Conservation (phyloP, 2,113 vertebrate genomes). For the Steatornis caripensis region DNA sequence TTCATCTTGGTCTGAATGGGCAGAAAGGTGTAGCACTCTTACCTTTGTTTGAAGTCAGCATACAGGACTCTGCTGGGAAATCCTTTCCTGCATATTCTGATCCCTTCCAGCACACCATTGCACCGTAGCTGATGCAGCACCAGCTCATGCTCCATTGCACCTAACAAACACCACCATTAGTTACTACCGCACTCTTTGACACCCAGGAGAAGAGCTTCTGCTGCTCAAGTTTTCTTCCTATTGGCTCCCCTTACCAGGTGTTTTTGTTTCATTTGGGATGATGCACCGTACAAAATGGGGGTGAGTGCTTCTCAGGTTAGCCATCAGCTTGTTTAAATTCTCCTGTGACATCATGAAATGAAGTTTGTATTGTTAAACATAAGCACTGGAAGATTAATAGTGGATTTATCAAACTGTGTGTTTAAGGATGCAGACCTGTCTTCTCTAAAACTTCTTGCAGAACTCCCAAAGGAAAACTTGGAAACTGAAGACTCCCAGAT, state of each 20-base stretch:
- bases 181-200: neutral
- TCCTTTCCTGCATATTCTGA: slow-evolving; percentile 79
- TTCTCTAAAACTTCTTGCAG: neutral
- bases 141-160: slow-evolving; percentile 85
- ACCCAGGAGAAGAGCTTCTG: neutral
- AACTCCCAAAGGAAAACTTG: neutral
- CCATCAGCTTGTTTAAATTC: slow-evolving; percentile 88
- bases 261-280: slow-evolving; percentile 89
- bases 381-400: neutral
- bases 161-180: neutral
- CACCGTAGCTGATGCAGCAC: slow-evolving; percentile 84
- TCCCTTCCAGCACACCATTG: slow-evolving; percentile 82
- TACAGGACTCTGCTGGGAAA: slow-evolving; percentile 83
- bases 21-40: neutral
- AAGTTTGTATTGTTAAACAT: neutral
- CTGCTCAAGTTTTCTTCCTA: neutral
- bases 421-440: neutral
- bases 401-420: neutral
- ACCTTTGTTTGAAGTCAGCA: slow-evolving; percentile 89
- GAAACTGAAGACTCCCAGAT: neutral
- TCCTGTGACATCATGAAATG: slow-evolving; percentile 69
- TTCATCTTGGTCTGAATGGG: neutral
- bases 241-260: slow-evolving; percentile 75
- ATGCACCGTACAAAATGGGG: slow-evolving; percentile 88
- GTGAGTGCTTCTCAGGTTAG: slow-evolving; percentile 84